Conservation (phyloP, 2,888 invertebrate species). For the Sesia apiformis region DNA sequence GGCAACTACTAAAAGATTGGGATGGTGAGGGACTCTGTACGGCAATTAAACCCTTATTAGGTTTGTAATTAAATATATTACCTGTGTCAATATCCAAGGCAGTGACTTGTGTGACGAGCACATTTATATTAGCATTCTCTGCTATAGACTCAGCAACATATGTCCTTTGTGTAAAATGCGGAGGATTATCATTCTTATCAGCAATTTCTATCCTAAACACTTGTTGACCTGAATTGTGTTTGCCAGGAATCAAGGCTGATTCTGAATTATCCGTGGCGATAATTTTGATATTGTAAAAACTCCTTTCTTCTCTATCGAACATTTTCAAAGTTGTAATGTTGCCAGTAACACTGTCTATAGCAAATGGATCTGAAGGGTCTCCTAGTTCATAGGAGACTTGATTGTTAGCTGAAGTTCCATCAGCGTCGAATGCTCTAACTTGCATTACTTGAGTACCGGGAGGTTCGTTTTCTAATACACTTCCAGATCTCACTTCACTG, state of each 20-base stretch:
- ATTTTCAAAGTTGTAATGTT: conserved; percentile 86
- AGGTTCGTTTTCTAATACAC: conserved; percentile 89
- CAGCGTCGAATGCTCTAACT: conserved; percentile 88
- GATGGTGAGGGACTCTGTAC: too few relatives aligned
- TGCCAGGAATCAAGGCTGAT: conserved; percentile 78
- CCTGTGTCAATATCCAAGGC: conserved; percentile 91
- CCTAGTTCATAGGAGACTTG: conserved; percentile 86
- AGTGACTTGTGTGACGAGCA: conserved; percentile 88
- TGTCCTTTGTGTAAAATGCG: conserved; percentile 85
- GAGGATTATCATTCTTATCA: conserved; percentile 97
- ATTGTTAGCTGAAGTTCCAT: conserved; percentile 88
- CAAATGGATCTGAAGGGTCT: conserved; percentile 82
- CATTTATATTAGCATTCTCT: conserved; percentile 89
- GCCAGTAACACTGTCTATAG: conserved; percentile 89
- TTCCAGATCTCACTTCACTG: conserved; percentile 85
- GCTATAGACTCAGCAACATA: conserved; percentile 84
- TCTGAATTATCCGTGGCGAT: conserved; percentile 93
- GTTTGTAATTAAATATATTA: conserved; percentile 14
- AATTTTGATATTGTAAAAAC: conserved; percentile 91
- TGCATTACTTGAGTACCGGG: conserved; percentile 90
- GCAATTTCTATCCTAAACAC: conserved; percentile 93
- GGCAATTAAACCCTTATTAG: too few relatives aligned
- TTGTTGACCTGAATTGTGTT: conserved; percentile 85
- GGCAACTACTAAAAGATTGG: too few relatives aligned
- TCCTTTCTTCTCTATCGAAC: conserved; percentile 91